Base-by-base conservation (phyloP, 2,888 invertebrate genomes). In the Nemapogon koenigi region DNA sequence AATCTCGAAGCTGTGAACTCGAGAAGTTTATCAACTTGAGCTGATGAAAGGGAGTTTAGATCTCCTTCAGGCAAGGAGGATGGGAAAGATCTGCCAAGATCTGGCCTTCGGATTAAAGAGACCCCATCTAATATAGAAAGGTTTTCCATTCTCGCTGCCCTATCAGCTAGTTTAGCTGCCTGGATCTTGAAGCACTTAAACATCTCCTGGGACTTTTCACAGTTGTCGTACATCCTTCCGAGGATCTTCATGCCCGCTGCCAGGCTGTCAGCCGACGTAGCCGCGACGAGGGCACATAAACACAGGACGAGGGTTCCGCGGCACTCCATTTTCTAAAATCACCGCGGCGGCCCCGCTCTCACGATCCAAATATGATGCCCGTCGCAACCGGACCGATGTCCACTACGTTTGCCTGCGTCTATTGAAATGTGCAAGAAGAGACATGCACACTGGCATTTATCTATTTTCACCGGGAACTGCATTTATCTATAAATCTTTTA, bases 101-200 rank as follows among this genome's bases (percentile, higher is more conserved):
- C 73, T 25, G 62, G 51, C 47, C 76, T 72, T 41, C 71, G 68
- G 22, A 85, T 76, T 40, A 89, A 59, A 6, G 79, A 67, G 15
- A 89, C 68, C 25, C 88, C 88, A 31, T 87, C 85, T 25, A 84
- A 49, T 19, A 89, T 57, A 19, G 83, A 82, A 26, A 89, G 76
- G 22, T 76, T 71, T 40, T 85, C 84, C 51, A 83, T 75, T 44
- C 84, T 80, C 1, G 86, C 64, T 0, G 88, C 88, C 13, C 87
- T 71, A 43, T 87, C 86, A 10, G 83, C 70, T 27, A 87, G 63
- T 53, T 85, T 87, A 1, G 85, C 70, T 1, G 86, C 86, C 55
- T 88, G 85, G 39, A 88, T 71, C 64, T 89, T 89, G 48, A 89
- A 78, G 56, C 89, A 90, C 75, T 85, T 86, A 47, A 86, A 63